Evolutionary conservation across 2,113 vertebrate genomes (phyloP), one percentile per base, ranked within the genome.

Genomic region (Pseudopodoces humilis): DNA sequence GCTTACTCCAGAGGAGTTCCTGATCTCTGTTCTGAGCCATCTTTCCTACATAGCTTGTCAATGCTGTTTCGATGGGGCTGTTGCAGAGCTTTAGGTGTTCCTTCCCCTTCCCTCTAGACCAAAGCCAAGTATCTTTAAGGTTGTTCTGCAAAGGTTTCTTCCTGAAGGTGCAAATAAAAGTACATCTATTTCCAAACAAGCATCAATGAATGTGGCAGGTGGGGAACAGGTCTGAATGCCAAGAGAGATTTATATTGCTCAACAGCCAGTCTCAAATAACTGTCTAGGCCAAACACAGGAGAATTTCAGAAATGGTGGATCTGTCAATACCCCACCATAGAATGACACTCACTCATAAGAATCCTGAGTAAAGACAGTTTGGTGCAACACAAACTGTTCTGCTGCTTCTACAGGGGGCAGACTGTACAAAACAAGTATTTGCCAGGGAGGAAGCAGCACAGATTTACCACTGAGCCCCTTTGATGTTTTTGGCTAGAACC

Each of bases 401-500:
- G 60, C 74, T 93, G 75, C 59, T 95, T 95, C 82, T 83, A 18
- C 59, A 78, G 89, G 60, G 71, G 59, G 39, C 69, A 94, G 71
- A 69, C 62, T 77, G 24, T 55, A 84, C 28, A 79, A 94, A 80
- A 44, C 31, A 67, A 81, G 72, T 22, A 43, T n/a, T 75, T 95
- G 80, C 93, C 92, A 94, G 44, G 72, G 55, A 96, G 92, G 92
- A 97, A 96, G 71, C 80, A 84, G 83, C 39, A 56, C 31, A 49
- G 72, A 90, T 88, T 91, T 95, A 86, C 91, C 91, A 88, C 65
- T 64, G 69, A 92, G 68, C 5, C 35, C 44, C 68, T 96, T 93
- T 92, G 88, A 96, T 94, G 92, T 85, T 94, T 83, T 70, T 95
- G 94, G 90, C 90, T 87, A 62, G 76, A 88, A 95, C 90, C 11